These are phyloP conservation scores for Pseudochromis fuscus DNA, from an alignment of 2,797 vertebrate species.

Conservation along the genomic window DNA sequence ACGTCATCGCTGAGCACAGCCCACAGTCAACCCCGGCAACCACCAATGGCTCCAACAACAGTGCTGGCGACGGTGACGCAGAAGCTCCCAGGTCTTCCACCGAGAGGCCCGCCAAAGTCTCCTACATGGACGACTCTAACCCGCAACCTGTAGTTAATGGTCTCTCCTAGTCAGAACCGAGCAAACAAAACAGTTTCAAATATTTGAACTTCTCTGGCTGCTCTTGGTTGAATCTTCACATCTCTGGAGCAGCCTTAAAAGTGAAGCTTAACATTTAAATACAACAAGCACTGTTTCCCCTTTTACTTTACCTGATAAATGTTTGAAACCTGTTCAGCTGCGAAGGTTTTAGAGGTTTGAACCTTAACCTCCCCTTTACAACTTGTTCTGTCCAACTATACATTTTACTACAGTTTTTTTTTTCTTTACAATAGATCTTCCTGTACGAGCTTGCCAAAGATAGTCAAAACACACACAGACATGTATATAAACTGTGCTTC, in stretches of 20 bases:
- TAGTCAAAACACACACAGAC: conserved; percentile 95
- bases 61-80: conserved; percentile 61
- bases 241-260: conserved; percentile 49
- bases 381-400: conserved; percentile 88
- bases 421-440: conserved; percentile 92
- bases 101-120: conserved; percentile 84
- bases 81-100: conserved; percentile 82
- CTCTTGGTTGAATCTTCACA: conserved; percentile 44
- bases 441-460: conserved; percentile 99
- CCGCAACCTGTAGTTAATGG: conserved; percentile 92
- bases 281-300: conserved; percentile 69
- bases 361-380: conserved; percentile 60
- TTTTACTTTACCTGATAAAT: conserved; percentile 63
- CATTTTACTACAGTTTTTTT: conserved; percentile 85
- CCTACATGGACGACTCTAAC: conserved; percentile 85
- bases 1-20: conserved; percentile 91
- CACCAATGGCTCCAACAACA: conserved; percentile 88
- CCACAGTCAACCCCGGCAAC: conserved; percentile 82
- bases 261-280: conserved; percentile 58
- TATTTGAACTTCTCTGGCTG: conserved; percentile 70
- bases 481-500: conserved; percentile 90
- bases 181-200: conserved; percentile 69
- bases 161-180: conserved; percentile 89
- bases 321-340: conserved; percentile 73
- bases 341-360: conserved; percentile 52